phyloP scores from a whole-genome alignment of 2,797 vertebrate species.

The Platyrinchus mystaceus region DNA sequence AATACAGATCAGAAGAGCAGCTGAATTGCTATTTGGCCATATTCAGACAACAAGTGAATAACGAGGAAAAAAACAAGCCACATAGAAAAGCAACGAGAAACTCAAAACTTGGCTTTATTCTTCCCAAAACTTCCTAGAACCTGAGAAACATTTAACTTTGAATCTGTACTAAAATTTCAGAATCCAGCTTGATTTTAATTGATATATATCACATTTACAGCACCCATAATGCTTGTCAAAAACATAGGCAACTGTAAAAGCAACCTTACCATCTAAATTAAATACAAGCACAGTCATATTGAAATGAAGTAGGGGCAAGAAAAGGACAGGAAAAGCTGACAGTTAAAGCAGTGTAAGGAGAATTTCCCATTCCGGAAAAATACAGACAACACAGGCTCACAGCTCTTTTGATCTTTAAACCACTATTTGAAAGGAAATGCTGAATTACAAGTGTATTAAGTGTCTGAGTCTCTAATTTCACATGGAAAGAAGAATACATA shows the following conservation, averaged over 20 bases:
- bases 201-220: not conserved
- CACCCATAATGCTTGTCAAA: not conserved
- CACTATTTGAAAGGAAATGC: slow-evolving; percentile 33
- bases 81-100: not conserved
- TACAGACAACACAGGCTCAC: not conserved
- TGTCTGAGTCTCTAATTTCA: slow-evolving; percentile 17
- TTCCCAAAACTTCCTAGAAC: not conserved
- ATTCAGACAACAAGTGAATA: not conserved
- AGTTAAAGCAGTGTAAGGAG: not conserved
- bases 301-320: slow-evolving; percentile 1
- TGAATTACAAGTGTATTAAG: slow-evolving; percentile 29
- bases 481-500: not conserved
- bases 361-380: not conserved
- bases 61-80: not conserved
- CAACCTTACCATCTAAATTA: not conserved
- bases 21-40: not conserved
- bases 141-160: fast-evolving
- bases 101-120: not conserved
- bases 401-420: slow-evolving; percentile 31
- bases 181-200: not conserved
- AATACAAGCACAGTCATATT: not conserved
- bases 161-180: not conserved
- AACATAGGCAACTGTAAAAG: not conserved
- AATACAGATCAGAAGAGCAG: not conserved
- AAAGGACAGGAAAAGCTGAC: slow-evolving; percentile 20